Conservation (phyloP, 2,888 invertebrate species). For the Lordiphosa andalusiaca region DNA sequence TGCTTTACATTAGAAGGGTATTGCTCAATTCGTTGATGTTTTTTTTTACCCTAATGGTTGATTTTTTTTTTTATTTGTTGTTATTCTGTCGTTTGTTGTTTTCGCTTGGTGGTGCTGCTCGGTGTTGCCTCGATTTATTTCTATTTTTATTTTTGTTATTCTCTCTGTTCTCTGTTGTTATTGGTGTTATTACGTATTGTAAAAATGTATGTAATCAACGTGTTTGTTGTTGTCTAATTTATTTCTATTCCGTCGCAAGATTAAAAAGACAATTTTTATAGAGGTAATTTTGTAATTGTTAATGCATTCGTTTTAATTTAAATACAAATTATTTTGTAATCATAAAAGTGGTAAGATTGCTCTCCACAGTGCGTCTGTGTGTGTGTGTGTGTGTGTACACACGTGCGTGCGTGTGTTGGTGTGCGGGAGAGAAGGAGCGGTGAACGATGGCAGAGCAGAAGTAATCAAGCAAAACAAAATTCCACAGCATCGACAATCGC, state of each 20-base stretch:
- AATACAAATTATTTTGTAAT: conserved; percentile 30
- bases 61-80: too few species aligned
- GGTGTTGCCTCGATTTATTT: too few species aligned
- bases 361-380: too few species aligned
- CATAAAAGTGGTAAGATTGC: conserved; percentile 18
- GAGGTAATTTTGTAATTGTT: conserved; percentile 55
- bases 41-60: too few species aligned
- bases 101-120: too few species aligned
- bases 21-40: too few species aligned
- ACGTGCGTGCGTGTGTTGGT: not conserved
- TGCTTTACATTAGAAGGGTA: too few species aligned
- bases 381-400: not conserved
- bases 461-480: too few species aligned
- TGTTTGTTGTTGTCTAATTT: conserved; percentile 57
- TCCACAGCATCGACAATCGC: too few species aligned
- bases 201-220: conserved; percentile 43
- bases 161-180: conserved; percentile 23
- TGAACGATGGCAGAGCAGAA: too few species aligned
- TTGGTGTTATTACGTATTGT: conserved; percentile 53
- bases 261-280: conserved; percentile 62
- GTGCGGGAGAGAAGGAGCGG: not conserved
- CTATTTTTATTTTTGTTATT: conserved; percentile 41
- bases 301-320: conserved; percentile 32
- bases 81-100: too few species aligned
- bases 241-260: conserved; percentile 58